phyloP scores from a whole-genome alignment of 2,888 invertebrate species.

The Sarcophaga subvicina region DNA sequence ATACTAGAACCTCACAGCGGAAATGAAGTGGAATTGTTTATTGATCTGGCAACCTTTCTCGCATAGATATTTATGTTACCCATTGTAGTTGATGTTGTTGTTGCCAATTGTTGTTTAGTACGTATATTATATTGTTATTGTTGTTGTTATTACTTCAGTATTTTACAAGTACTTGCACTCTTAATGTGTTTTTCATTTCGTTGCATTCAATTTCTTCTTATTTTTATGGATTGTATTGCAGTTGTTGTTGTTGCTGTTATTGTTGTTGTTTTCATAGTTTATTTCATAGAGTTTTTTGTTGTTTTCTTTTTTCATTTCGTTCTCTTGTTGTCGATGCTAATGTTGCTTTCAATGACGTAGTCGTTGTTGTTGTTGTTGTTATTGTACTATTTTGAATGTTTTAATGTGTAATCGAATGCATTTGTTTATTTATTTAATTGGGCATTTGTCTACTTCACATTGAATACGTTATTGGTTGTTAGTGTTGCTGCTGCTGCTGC shows the following conservation, averaged over 20 bases:
- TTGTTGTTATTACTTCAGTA: constrained; percentile 24
- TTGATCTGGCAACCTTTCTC: constrained; percentile 24
- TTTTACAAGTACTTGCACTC: constrained; percentile 67
- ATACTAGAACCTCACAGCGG: no score
- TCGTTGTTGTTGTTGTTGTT: constrained; percentile 38
- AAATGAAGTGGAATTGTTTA: no score
- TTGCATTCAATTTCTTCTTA: constrained; percentile 9
- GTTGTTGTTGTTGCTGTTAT: constrained; percentile 33
- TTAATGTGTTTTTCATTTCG: constrained; percentile 43
- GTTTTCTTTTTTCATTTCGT: constrained; percentile 33
- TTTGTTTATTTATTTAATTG: constrained; percentile 70
- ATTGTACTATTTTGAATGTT: constrained; percentile 52
- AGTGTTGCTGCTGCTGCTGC: constrained; percentile 19
- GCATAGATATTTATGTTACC: not conserved
- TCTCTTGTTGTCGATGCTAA: not conserved
- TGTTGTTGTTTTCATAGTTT: constrained; percentile 50
- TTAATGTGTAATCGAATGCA: constrained; percentile 66
- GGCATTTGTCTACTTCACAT: constrained; percentile 34
- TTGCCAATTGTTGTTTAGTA: not conserved
- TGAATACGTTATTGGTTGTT: not conserved
- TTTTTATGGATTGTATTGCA: not conserved
- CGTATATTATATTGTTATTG: constrained; percentile 9
- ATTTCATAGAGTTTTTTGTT: constrained; percentile 5
- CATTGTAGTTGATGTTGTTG: constrained; percentile 22
- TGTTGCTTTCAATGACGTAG: not conserved